Evolutionary conservation across 2,888 invertebrate genomes (phyloP), one percentile per base, ranked within the genome.

Genomic region (Sussaba pulchella): DNA sequence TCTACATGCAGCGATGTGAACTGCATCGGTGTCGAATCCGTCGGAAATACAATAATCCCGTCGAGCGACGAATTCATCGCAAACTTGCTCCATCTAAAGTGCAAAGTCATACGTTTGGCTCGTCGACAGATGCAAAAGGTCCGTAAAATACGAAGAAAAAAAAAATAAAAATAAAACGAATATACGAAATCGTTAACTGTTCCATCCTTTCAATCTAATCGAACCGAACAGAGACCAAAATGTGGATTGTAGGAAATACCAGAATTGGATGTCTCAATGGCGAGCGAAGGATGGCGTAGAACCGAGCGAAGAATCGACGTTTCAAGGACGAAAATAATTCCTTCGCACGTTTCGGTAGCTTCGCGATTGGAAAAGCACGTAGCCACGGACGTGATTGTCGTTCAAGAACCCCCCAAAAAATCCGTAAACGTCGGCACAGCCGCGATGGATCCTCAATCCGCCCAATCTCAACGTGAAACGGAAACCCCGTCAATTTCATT

Each of bases 81-180:
- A 12, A 79, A 80, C 75, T 59, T 89, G 31, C 82, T 81, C 61
- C 89, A 89, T 39, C 66, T 84, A 14, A 90, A 89, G 82, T 87
- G 87, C 76, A 88, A 88, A 81, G 82, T 90, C 70, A 84, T 88
- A 24, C 83, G 82, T 10, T 73, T 89, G 69, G 86, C 86, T 26
- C 87, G 87, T 21, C 79, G 83, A 36, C 90, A 90, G 82, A 87
- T 89, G 66, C 76, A 79, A 78, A 84, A 85, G 78, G 85, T 88
- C 24, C 24, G 61, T 31, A 39, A n/a, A n/a, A n/a, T n/a, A n/a
- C n/a, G 26, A 41, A 31, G 1, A 59, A 24, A 59, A 9, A 64
- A 47, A 63, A 26, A 45, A 45, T 31, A 63, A 39, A 4, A 59
- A 3, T 17, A 14, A 17, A 64, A 41, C n/a, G 10, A n/a, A n/a